phyloP scores from a whole-genome alignment of 2,113 vertebrate genomes.

The Motacilla tschutschensis region DNA sequence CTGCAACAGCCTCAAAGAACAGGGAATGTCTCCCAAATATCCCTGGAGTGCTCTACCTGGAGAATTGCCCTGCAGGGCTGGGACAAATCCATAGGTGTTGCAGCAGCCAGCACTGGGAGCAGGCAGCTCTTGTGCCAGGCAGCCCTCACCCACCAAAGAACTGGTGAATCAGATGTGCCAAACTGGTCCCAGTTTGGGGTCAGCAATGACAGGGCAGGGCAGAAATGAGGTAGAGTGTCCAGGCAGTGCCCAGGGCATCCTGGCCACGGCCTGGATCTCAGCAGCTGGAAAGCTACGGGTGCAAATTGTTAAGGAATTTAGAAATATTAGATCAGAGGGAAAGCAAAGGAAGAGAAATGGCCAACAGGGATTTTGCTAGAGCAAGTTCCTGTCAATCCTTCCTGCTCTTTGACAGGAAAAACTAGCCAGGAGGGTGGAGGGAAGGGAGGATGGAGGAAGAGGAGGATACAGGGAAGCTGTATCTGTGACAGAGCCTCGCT shows the following conservation, averaged over 20 bases:
- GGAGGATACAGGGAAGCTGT: background rate
- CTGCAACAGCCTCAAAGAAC: background rate
- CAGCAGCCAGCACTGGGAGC: background rate
- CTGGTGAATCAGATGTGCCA: background rate
- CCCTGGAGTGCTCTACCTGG: background rate
- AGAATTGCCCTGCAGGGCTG: background rate
- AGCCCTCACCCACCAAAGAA: background rate
- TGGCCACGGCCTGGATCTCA: background rate
- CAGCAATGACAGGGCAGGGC: background rate
- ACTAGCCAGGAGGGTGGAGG: background rate
- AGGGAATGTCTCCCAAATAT: background rate
- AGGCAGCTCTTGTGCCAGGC: background rate
- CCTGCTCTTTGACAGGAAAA: background rate
- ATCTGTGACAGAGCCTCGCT: background rate
- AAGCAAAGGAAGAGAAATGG: background rate
- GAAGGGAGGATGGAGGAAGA: background rate
- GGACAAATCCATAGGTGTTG: background rate
- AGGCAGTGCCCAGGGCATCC: background rate
- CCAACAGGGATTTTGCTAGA: background rate
- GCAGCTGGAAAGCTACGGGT: fast-evolving
- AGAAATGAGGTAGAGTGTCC: background rate
- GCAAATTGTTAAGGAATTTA: background rate
- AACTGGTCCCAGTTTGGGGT: background rate
- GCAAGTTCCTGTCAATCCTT: background rate
- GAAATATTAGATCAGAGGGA: background rate